Conservation (phyloP, 1,140 invertebrate genomes). For the Cyclargus thomasi region DNA sequence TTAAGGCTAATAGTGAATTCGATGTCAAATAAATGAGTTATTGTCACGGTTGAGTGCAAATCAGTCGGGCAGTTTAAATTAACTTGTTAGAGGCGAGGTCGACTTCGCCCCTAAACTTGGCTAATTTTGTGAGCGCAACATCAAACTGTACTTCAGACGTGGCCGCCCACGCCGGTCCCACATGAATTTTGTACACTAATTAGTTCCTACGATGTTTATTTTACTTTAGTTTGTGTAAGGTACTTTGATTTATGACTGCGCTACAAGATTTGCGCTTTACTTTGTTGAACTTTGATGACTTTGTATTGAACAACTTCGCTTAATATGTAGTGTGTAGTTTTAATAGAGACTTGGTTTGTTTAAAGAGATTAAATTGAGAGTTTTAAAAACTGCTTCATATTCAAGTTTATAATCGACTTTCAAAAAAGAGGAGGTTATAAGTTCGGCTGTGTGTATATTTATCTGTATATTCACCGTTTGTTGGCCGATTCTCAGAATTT, state of each 20-base stretch:
- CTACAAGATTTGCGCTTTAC: constrained; percentile 29
- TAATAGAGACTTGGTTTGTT: too few species aligned
- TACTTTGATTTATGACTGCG: constrained; percentile 62
- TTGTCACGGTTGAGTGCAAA: constrained; percentile 67
- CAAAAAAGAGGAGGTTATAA: too few species aligned
- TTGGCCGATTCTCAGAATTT: too few species aligned
- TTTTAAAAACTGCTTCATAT: too few species aligned
- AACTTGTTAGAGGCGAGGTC: constrained; percentile 67
- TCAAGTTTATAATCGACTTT: too few species aligned
- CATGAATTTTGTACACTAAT: constrained; percentile 72
- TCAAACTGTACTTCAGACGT: constrained; percentile 70
- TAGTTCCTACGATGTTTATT: constrained; percentile 69
- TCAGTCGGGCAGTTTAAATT: constrained; percentile 73
- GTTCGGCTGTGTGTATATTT: too few species aligned
- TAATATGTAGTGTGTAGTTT: too few species aligned
- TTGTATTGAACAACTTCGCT: background rate
- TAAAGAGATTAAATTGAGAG: too few species aligned
- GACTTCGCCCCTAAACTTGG: constrained; percentile 70
- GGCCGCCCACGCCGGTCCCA: constrained; percentile 62
- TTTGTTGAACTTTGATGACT: constrained; percentile 16
- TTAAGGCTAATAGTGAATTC: constrained; percentile 37
- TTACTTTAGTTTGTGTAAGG: constrained; percentile 59
- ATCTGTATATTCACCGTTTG: too few species aligned
- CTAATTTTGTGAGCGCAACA: constrained; percentile 72
- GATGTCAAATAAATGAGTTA: constrained; percentile 68